Base-by-base conservation (phyloP, 2,888 invertebrate species). In the Agonum fuliginosum region DNA sequence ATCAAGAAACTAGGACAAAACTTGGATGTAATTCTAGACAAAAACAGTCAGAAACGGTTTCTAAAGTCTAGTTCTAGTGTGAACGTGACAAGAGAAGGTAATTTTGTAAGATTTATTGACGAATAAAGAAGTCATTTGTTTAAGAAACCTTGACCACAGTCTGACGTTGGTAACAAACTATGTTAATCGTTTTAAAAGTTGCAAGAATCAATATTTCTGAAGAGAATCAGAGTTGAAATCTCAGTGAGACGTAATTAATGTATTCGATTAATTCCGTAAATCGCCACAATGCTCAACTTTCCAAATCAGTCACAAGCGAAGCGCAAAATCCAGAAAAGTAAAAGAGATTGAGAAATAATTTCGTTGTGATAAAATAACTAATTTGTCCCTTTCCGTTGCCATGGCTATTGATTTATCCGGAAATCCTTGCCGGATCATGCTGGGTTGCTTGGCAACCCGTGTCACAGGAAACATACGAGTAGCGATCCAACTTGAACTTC, bases 91-190 rank as follows among this genome's bases (percentile, higher is more conserved):
- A 2, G 67, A 10, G 46, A 70, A 70, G 5, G 8, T 46, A 70
- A 70, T 73, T 73, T 58, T 37, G 41, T 17, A 73, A 41, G 58
- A 73, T 73, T 58, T 73, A 73, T 20, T 37, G 20, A 6, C 73
- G 72, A 72, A 72, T 72, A 58, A 73, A 54, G 34, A 14, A 58
- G 73, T 41, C 17, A 73, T 54, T 73, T 73, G 58, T 73, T 73
- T 54, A 12, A 3, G 2, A 19, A 19, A 17, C 27, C 41, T 58
- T 19, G 43, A 41, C 17, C 20, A 58, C 19, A 6, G 6, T 62
- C 20, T 67, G 41, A 2, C 5, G 34, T 46, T 43, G n/a, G 5
- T 8, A 34, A 2, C 3, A 34, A n/a, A 2, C 34, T 1, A n/a
- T n/a, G n/a, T n/a, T n/a, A n/a, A n/a, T 37, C n/a, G 37, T n/a